A percentile compares a stretch with the other conserved stretches of the same genome.
phyloP scores from a whole-genome alignment of 2,797 vertebrate species.

The Rhinogobio ventralis region DNA sequence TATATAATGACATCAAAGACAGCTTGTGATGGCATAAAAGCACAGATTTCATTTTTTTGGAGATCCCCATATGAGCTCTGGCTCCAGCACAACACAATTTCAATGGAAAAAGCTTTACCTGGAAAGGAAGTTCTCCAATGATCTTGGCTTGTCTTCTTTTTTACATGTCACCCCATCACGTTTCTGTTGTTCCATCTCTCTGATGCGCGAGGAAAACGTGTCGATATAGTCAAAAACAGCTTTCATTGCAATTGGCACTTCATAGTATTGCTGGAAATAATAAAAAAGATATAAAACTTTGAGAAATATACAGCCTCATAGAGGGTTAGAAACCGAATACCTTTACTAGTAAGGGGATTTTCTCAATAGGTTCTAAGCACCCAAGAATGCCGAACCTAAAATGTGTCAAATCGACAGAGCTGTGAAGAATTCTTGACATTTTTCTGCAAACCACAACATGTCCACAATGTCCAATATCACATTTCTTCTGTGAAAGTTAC shows the following conservation, averaged over 20 bases:
- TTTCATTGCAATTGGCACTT: slow-evolving; percentile 97
- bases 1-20: not conserved
- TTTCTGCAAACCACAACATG: slow-evolving; percentile 51
- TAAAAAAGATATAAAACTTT: not conserved
- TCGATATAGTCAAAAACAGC: slow-evolving; percentile 94
- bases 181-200: slow-evolving; percentile 98
- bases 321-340: slow-evolving; percentile 1
- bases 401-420: slow-evolving; percentile 32
- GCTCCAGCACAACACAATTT: not conserved
- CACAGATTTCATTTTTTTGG: not conserved
- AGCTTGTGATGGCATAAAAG: not conserved
- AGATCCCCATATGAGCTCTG: not conserved
- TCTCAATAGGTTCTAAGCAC: slow-evolving; percentile 5
- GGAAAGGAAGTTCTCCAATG: slow-evolving; percentile 95
- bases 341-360: not conserved
- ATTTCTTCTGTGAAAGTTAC: not conserved
- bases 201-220: slow-evolving; percentile 94
- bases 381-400: slow-evolving; percentile 22
- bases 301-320: slow-evolving; percentile 1
- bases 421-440: slow-evolving; percentile 46
- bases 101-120: slow-evolving; percentile 77
- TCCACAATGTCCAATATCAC: not conserved
- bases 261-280: slow-evolving; percentile 90
- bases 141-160: slow-evolving; percentile 96
- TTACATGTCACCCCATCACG: slow-evolving; percentile 90